phyloP scores from a whole-genome alignment of 2,888 invertebrate species.

The Polia nebulosa region DNA sequence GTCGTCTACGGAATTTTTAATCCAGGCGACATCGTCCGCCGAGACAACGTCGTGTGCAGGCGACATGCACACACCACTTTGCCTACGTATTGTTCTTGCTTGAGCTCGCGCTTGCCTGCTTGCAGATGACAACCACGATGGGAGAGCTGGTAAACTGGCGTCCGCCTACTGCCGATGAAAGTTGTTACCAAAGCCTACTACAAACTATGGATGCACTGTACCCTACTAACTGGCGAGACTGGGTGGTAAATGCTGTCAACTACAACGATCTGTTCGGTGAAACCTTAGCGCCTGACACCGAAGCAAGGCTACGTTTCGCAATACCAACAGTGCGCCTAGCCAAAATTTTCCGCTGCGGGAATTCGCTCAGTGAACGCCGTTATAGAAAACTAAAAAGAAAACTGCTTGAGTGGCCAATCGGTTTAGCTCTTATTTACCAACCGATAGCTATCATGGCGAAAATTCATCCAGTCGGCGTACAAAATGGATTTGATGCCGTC shows the following conservation, averaged over 20 bases:
- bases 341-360: constrained; percentile 1
- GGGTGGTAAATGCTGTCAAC: background rate
- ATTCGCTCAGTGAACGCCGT: constrained; percentile 1
- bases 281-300: background rate
- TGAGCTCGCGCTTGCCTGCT: background rate
- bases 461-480: background rate
- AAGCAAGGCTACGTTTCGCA: constrained; percentile 1
- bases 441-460: background rate
- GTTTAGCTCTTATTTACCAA: constrained; percentile 1
- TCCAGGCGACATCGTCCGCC: background rate
- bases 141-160: background rate
- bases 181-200: background rate
- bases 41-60: background rate
- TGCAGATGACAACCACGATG: background rate
- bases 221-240: background rate
- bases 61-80: background rate
- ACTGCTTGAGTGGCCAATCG: background rate
- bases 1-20: background rate
- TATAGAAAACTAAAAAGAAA: constrained; percentile 1
- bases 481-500: constrained; percentile 1
- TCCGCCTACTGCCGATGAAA: no score
- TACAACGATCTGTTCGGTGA: background rate
- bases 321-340: background rate
- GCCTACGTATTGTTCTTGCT: background rate
- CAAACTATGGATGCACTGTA: background rate